These are phyloP conservation scores for Corella eumyota DNA, from an alignment of 23 tunicate species.

Conservation along the genomic window DNA sequence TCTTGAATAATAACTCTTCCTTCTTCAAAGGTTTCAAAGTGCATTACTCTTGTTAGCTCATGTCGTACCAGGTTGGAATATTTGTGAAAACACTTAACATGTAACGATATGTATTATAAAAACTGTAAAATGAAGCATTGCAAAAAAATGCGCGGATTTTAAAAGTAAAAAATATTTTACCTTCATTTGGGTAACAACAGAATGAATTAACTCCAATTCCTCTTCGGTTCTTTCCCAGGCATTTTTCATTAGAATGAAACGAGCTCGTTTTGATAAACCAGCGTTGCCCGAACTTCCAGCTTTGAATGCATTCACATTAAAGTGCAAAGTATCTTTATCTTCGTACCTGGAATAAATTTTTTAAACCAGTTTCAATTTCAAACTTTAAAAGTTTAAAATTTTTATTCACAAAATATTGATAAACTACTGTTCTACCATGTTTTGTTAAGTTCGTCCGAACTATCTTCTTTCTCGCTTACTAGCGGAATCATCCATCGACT, in stretches of 20 bases:
- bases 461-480: slow-evolving; percentile 29
- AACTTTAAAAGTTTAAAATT: too few species aligned
- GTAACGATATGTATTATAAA: background rate
- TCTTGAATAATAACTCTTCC: slow-evolving; percentile 70
- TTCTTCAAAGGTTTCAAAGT: slow-evolving; percentile 74
- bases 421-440: slow-evolving; percentile 23
- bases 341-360: slow-evolving; percentile 22
- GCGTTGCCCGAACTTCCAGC: slow-evolving; percentile 63
- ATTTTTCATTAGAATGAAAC: slow-evolving; percentile 52
- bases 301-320: slow-evolving; percentile 65
- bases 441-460: slow-evolving; percentile 50
- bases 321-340: slow-evolving; percentile 50
- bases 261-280: slow-evolving; percentile 51
- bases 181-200: slow-evolving; percentile 73
- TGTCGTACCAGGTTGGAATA: slow-evolving; percentile 41
- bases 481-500: slow-evolving; percentile 54
- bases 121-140: too few species aligned
- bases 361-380: too few species aligned
- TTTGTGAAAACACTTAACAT: slow-evolving; percentile 53
- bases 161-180: too few species aligned
- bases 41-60: slow-evolving; percentile 63
- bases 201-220: slow-evolving; percentile 55
- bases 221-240: slow-evolving; percentile 71
- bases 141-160: too few species aligned
- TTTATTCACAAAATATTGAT: background rate